Evolutionary conservation across 2,888 invertebrate genomes (phyloP).

Genomic region (Acronicta psi): DNA sequence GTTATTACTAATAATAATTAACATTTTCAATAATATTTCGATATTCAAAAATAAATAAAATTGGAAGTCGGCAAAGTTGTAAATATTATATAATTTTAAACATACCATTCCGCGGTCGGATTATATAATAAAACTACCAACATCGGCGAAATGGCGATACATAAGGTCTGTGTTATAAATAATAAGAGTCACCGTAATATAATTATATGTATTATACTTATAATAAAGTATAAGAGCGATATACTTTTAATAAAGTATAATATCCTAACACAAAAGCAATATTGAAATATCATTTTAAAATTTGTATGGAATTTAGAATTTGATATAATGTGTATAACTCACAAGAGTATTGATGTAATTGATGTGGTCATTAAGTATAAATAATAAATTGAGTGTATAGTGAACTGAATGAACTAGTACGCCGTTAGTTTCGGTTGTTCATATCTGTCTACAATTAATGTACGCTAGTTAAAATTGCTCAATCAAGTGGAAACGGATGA

Average conservation of each 20-base stretch:
- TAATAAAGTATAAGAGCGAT: conserved; percentile 53
- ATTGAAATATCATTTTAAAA: conserved; percentile 77
- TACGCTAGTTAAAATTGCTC: conserved; percentile 53
- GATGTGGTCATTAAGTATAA: conserved; percentile 48
- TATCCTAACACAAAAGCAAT: conserved; percentile 82
- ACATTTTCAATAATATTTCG: no score
- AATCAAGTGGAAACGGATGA: conserved; percentile 34
- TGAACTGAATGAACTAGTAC: conserved; percentile 12
- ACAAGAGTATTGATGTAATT: conserved; percentile 44
- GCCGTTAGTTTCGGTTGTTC: conserved; percentile 20
- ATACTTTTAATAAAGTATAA: conserved; percentile 50
- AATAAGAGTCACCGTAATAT: conserved; percentile 35
- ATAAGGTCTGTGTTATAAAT: conserved; percentile 19
- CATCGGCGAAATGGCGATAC: conserved; percentile 1
- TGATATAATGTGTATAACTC: conserved; percentile 52
- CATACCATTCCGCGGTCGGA: conserved; percentile 67
- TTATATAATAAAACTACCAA: conserved; percentile 28
- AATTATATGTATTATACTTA: conserved; percentile 49
- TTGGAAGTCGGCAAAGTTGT: conserved; percentile 13
- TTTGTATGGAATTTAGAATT: conserved; percentile 64
- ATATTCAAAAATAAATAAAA: conserved; percentile 17
- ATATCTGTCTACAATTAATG: conserved; percentile 20
- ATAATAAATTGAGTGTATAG: conserved; percentile 18
- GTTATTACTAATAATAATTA: neutral
- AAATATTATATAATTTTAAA: conserved; percentile 25